Percentiles rank a stretch among this genome's conserved stretches.
Evolutionary conservation across 2,797 vertebrate species (phyloP).

Genomic region (Pseudotriccus pelzelni): DNA sequence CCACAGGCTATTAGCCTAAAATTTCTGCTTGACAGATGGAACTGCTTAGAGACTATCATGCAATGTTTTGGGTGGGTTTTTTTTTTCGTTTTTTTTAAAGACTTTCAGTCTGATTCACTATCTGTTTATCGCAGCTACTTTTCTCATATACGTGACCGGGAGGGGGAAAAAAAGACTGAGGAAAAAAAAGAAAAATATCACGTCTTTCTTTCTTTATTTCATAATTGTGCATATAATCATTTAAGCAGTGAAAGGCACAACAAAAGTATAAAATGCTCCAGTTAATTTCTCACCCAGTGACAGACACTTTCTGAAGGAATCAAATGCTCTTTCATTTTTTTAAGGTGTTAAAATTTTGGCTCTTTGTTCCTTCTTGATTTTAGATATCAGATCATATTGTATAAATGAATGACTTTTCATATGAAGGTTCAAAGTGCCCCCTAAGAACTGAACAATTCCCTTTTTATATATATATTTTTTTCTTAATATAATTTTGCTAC

Average conservation of each 20-base stretch:
- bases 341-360: not conserved
- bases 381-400: slow-evolving; percentile 4
- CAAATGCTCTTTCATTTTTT: not conserved
- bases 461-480: not conserved
- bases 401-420: slow-evolving; percentile 24
- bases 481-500: not conserved
- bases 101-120: slow-evolving; percentile 82
- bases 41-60: slow-evolving; percentile 97
- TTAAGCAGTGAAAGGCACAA: slow-evolving; percentile 37
- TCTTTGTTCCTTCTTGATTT: slow-evolving; percentile 26
- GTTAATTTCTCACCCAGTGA: not conserved
- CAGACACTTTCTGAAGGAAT: slow-evolving; percentile 32
- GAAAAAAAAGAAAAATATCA: not conserved
- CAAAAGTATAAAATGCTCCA: not conserved
- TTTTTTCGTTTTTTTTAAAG: not conserved
- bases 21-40: slow-evolving; percentile 96
- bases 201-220: not conserved
- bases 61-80: slow-evolving; percentile 78
- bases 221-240: not conserved
- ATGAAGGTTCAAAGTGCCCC: not conserved
- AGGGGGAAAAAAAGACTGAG: not conserved
- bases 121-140: slow-evolving; percentile 83
- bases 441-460: not conserved
- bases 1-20: slow-evolving; percentile 94
- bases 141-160: slow-evolving; percentile 72